Evolutionary conservation across 2,888 invertebrate genomes (phyloP), one percentile per base, ranked within the genome.

Genomic region (Alentia gelatinosa): DNA sequence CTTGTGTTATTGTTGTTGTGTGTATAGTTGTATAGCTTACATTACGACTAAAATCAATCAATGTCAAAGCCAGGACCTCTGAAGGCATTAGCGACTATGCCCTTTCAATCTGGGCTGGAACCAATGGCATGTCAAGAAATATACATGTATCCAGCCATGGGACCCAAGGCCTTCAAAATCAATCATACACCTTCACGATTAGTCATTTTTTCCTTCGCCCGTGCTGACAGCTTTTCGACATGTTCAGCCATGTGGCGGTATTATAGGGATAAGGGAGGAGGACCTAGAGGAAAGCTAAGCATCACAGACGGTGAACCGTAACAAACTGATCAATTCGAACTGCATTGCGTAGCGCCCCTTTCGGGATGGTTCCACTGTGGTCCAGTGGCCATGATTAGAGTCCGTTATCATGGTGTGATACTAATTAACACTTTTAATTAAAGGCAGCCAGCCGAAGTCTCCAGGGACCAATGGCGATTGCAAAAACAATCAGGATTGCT

Each of bases 361-460:
- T 63, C 63, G 15, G 5, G 39, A 1, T 26, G 79, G 26, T 79
- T 33, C 39, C 26, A 79, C 19, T n/a, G 12, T 15, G 35, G 79
- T 79, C 39, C 79, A 23, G 79, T 39, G 15, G 26, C 79, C 79
- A 79, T 19, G 19, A 79, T 79, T 79, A 79, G 79, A 39, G 79
- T 79, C 79, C 39, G 19, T 37, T 79, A 79, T 79, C 39, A 23
- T 79, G 23, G 79, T 79, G 79, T 79, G 79, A 79, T 35, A 37
- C 37, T 79, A 79, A 79, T 79, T 79, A 79, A 79, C 79, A 79
- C 79, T 79, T 79, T 79, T 79, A 79, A 79, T 79, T 79, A 79
- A 79, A 79, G 79, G 79, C 12, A 35, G 37, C 35, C 79, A 39
- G 15, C 37, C 79, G 23, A 35, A 37, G 37, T 35, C 79, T 79